Percentiles rank a stretch among this genome's conserved stretches.
phyloP scores from a whole-genome alignment of 2,797 vertebrate species.

The Tinamus major region DNA sequence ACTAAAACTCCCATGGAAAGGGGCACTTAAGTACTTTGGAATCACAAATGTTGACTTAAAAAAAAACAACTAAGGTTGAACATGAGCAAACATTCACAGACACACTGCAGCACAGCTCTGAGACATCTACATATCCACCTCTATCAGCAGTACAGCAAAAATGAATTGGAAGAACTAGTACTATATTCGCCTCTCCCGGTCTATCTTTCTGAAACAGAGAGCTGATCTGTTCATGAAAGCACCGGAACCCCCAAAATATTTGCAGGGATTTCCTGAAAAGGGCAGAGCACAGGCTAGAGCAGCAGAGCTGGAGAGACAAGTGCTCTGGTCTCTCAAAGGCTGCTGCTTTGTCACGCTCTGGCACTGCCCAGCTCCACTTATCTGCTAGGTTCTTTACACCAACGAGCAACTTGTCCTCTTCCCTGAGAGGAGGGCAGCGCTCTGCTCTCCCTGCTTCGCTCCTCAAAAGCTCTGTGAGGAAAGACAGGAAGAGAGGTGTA shows the following conservation, averaged over 20 bases:
- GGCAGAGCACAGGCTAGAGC: not conserved
- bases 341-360: not conserved
- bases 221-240: not conserved
- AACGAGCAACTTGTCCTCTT: not conserved
- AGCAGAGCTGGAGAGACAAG: not conserved
- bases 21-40: not conserved
- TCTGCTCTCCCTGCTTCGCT: not conserved
- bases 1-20: not conserved
- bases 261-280: not conserved
- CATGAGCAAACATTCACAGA: not conserved
- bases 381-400: rapidly evolving
- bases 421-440: not conserved
- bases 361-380: not conserved
- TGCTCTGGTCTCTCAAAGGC: not conserved
- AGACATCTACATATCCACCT: not conserved
- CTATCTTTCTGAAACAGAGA: not conserved
- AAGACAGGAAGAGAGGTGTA: not conserved
- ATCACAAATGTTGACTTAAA: not conserved
- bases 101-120: not conserved
- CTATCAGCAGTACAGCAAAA: not conserved
- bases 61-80: not conserved
- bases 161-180: rapidly evolving
- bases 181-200: not conserved
- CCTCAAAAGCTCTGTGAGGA: not conserved
- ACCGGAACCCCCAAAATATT: not conserved